Conservation (phyloP, 37 sponge, comb jelly and placozoan species). For the Oopsacas minuta region DNA sequence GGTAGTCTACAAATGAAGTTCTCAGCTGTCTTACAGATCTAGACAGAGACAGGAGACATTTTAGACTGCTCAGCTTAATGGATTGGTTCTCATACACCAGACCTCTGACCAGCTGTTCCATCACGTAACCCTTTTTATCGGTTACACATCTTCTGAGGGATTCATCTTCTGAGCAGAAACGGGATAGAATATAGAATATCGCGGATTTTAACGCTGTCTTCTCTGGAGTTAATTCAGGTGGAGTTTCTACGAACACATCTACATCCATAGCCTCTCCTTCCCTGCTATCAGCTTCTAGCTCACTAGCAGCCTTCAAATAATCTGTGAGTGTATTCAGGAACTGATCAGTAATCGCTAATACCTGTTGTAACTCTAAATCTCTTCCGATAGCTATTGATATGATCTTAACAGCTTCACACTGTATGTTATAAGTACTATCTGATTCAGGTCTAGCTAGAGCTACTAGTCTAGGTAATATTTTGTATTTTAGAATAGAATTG, state of each 20-base stretch:
- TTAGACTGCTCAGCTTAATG: neutral
- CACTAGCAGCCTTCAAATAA: neutral
- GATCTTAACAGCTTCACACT: neutral
- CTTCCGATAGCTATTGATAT: neutral
- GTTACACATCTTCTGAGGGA: neutral
- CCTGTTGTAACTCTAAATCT: neutral
- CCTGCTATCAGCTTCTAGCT: neutral
- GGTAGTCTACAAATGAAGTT: neutral
- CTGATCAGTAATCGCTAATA: neutral
- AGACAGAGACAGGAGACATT: neutral
- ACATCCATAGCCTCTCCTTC: conserved; percentile 3
- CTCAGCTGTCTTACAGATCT: neutral
- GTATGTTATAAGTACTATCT: neutral
- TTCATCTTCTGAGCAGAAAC: neutral
- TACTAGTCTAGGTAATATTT: neutral
- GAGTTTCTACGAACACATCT: conserved; percentile 1
- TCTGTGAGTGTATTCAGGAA: neutral
- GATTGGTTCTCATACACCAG: neutral
- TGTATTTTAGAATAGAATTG: neutral
- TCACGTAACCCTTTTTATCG: neutral
- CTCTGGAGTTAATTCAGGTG: neutral
- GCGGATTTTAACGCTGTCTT: neutral
- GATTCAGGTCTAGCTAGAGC: neutral
- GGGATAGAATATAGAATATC: neutral
- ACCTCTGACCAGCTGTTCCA: conserved; percentile 6